phyloP scores from a whole-genome alignment of 1,140 invertebrate species.

The Drosophila simulans region DNA sequence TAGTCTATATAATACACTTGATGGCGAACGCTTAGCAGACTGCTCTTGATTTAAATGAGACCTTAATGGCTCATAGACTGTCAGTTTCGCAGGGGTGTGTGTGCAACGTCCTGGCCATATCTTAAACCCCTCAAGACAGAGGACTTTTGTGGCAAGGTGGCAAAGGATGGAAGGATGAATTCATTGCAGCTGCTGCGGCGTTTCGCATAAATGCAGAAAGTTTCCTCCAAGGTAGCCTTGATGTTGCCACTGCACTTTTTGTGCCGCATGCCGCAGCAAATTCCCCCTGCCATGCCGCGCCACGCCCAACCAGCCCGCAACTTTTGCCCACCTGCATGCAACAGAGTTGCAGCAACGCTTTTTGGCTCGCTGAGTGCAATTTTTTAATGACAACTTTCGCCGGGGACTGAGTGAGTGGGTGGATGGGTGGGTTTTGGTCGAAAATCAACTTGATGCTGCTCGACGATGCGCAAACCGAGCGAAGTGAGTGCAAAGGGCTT shows the following conservation, averaged over 20 bases:
- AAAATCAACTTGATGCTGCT: conserved; percentile 43
- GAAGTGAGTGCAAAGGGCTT: conserved; percentile 39
- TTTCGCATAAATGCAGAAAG: conserved; percentile 45
- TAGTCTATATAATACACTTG: conserved; percentile 11
- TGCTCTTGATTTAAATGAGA: conserved; percentile 39
- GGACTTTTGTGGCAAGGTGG: conserved; percentile 13
- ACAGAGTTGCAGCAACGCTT: conserved; percentile 47
- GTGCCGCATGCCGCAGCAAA: conserved; percentile 11
- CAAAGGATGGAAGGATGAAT: conserved; percentile 13
- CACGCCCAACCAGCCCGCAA: not conserved
- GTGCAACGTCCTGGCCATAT: not conserved
- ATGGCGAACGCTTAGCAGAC: conserved; percentile 17
- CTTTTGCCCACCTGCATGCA: conserved; percentile 32
- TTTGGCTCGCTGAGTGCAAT: conserved; percentile 49
- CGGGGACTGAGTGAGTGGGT: not conserved
- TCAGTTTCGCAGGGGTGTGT: not conserved
- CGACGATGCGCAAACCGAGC: conserved; percentile 48
- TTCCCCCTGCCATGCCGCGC: not conserved
- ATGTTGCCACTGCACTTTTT: conserved; percentile 46
- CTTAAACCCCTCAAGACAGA: conserved; percentile 1
- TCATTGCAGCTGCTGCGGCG: conserved; percentile 33
- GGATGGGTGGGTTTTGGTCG: not conserved
- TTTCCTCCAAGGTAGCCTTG: conserved; percentile 33
- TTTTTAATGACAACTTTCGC: conserved; percentile 63
- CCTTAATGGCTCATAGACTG: conserved; percentile 30